Evolutionary conservation across 2,113 vertebrate genomes (phyloP).

Genomic region (Sceloporus tristichus): DNA sequence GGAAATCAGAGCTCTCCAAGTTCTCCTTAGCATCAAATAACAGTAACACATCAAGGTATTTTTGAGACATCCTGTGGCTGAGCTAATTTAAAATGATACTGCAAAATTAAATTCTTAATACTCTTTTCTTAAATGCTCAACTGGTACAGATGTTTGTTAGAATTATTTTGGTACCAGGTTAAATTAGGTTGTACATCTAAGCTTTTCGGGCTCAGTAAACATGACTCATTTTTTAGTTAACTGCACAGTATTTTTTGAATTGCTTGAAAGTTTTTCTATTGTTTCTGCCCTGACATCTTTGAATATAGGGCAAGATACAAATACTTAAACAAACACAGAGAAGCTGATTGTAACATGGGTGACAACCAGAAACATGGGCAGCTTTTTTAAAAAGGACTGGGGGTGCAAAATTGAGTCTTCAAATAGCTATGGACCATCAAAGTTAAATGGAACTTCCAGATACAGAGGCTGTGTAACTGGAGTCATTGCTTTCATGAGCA

Average conservation of each 20-base stretch:
- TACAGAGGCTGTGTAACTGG: neutral
- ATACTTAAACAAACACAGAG: neutral
- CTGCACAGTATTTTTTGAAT: neutral
- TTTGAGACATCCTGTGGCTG: neutral
- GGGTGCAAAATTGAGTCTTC: neutral
- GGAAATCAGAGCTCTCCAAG: neutral
- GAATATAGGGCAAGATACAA: neutral
- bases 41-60: neutral
- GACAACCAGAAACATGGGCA: neutral
- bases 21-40: too few relatives aligned
- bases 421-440: neutral
- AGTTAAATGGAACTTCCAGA: neutral
- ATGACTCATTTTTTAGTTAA: neutral
- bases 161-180: neutral
- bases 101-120: neutral
- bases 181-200: neutral
- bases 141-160: neutral
- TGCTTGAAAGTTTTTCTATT: neutral
- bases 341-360: neutral
- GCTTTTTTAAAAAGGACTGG: neutral
- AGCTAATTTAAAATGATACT: neutral
- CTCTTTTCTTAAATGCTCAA: neutral
- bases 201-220: neutral
- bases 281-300: neutral
- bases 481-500: neutral